phyloP scores from a whole-genome alignment of 2,113 vertebrate species.

The Mus pahari region DNA sequence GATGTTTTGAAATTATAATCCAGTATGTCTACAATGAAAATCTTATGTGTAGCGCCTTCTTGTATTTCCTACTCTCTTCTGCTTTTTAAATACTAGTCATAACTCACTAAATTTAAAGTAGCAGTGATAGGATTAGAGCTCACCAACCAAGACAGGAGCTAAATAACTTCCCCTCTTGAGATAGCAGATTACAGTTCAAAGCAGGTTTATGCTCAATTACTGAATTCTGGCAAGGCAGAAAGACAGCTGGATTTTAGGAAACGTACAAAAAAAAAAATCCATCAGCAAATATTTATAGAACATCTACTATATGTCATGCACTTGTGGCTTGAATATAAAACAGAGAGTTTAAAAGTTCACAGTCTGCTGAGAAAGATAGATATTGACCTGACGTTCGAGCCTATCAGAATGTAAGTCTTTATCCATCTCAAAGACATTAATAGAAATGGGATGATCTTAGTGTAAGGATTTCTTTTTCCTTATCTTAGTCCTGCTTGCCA shows the following conservation, averaged over 20 bases:
- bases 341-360: slow-evolving; percentile 40
- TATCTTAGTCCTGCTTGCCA: slow-evolving; percentile 36
- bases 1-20: background rate
- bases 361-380: slow-evolving; percentile 43
- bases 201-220: slow-evolving; percentile 12
- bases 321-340: slow-evolving; percentile 34
- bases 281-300: slow-evolving; percentile 53
- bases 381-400: background rate
- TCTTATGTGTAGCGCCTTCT: background rate
- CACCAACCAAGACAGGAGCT: background rate
- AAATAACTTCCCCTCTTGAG: slow-evolving; percentile 16
- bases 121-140: background rate
- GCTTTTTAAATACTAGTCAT: slow-evolving; percentile 36
- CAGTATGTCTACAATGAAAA: background rate
- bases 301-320: slow-evolving; percentile 35
- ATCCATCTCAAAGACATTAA: slow-evolving; percentile 29
- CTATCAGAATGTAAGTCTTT: slow-evolving; percentile 34
- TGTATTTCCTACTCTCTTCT: slow-evolving; percentile 20
- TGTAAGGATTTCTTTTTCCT: slow-evolving; percentile 40
- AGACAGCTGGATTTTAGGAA: slow-evolving; percentile 46
- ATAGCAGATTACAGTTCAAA: background rate
- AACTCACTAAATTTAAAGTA: slow-evolving; percentile 41
- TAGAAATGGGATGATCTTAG: slow-evolving; percentile 36
- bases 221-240: background rate
- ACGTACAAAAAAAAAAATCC: background rate